Conservation (phyloP, 2,888 invertebrate genomes). For the Napeogenes inachia region DNA sequence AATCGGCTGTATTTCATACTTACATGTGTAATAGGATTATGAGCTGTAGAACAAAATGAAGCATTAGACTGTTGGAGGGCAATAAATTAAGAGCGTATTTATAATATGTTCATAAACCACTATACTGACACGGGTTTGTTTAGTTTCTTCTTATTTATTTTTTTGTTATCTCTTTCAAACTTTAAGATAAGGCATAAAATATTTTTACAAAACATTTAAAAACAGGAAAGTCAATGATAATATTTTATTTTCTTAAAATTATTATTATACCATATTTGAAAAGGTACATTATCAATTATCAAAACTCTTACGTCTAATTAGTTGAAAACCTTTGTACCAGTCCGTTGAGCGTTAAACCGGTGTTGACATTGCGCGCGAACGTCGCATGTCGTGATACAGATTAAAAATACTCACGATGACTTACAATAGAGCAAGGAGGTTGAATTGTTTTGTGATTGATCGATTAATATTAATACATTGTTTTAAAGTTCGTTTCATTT, state of each 20-base stretch:
- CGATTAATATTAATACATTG: conserved; percentile 7
- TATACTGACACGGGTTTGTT: conserved; percentile 10
- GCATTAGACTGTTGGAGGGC: conserved; percentile 17
- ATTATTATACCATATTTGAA: neutral
- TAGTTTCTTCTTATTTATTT: neutral
- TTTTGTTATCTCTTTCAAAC: neutral
- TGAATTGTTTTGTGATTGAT: conserved; percentile 15
- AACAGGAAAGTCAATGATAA: too few species aligned
- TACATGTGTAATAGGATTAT: conserved; percentile 34
- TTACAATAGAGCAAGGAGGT: conserved; percentile 24
- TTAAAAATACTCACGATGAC: conserved; percentile 34
- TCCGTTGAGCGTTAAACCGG: conserved; percentile 33
- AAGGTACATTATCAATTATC: neutral
- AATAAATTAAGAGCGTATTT: conserved; percentile 21
- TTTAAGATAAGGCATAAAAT: too few species aligned
- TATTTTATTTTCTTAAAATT: neutral
- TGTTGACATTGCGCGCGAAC: conserved; percentile 35
- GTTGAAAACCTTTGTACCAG: conserved; percentile 34
- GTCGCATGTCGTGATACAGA: conserved; percentile 36
- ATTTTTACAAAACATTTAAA: too few species aligned
- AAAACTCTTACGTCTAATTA: conserved; percentile 32
- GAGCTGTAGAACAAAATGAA: conserved; percentile 32
- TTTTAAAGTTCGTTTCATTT: neutral
- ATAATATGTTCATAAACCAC: conserved; percentile 12
- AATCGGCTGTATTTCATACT: conserved; percentile 43